phyloP scores from a whole-genome alignment of 2,888 invertebrate species.

The Hyposoter didymator region DNA sequence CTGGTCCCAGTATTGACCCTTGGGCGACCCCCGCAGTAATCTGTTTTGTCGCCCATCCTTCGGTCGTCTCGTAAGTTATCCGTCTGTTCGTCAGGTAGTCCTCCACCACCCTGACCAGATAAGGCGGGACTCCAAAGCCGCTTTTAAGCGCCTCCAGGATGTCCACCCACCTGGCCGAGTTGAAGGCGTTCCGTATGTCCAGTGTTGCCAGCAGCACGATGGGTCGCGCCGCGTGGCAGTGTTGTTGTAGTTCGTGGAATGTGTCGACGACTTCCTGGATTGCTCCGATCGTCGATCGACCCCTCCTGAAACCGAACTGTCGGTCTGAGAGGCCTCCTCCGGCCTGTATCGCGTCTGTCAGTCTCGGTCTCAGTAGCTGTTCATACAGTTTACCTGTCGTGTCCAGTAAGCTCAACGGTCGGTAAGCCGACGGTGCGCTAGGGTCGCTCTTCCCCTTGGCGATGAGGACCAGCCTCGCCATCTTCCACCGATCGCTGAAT shows the following conservation, averaged over 20 bases:
- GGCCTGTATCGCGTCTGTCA: slow-evolving; percentile 58
- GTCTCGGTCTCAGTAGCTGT: slow-evolving; percentile 64
- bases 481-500: slow-evolving; percentile 37
- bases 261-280: slow-evolving; percentile 56
- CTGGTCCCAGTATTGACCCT: slow-evolving; percentile 6
- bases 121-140: background rate
- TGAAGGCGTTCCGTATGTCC: slow-evolving; percentile 31
- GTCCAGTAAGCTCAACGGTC: slow-evolving; percentile 57
- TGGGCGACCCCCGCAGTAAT: background rate
- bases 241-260: background rate
- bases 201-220: slow-evolving; percentile 64
- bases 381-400: slow-evolving; percentile 61
- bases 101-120: background rate
- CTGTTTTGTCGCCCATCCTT: background rate
- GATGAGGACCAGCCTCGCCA: slow-evolving; percentile 34
- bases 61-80: background rate
- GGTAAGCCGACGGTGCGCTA: slow-evolving; percentile 55
- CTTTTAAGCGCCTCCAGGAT: background rate
- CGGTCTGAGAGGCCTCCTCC: slow-evolving; percentile 17
- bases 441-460: slow-evolving; percentile 60
- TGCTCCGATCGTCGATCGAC: slow-evolving; percentile 66
- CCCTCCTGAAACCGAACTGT: slow-evolving; percentile 59
- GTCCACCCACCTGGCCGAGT: slow-evolving; percentile 1
- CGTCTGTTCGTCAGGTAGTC: background rate
- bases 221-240: slow-evolving; percentile 56